These are phyloP conservation scores for Capromys pilorides DNA, from an alignment of 2,797 vertebrate species.

Conservation along the genomic window DNA sequence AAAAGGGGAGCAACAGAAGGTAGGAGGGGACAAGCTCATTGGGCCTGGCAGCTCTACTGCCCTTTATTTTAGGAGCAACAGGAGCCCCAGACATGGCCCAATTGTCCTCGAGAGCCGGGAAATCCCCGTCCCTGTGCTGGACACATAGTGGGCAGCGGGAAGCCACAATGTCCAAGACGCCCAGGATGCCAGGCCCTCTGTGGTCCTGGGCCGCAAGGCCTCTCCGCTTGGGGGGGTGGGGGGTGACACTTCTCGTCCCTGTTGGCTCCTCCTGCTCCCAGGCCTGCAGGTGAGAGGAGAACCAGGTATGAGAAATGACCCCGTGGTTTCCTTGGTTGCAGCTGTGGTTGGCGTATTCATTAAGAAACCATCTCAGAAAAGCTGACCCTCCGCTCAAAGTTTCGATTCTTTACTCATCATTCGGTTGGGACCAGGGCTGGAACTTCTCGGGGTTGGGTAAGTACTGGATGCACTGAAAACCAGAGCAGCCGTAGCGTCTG, in stretches of 20 bases:
- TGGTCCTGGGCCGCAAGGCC: not conserved
- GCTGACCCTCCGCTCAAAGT: not conserved
- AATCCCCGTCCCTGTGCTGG: not conserved
- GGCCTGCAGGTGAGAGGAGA: not conserved
- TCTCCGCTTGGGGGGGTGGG: not conserved
- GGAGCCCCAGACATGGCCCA: not conserved
- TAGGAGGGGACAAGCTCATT: accelerated
- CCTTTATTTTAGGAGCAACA: not conserved
- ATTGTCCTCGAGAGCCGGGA: not conserved
- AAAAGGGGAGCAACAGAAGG: not conserved
- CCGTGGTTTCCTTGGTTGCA: accelerated
- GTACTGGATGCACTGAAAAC: not conserved
- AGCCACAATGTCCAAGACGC: not conserved
- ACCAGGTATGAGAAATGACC: too few species aligned
- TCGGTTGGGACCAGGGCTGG: not conserved
- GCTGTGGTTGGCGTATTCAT: accelerated
- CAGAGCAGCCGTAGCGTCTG: not conserved
- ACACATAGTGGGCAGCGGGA: not conserved
- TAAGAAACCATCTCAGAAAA: not conserved
- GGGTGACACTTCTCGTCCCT: not conserved
- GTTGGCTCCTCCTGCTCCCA: not conserved
- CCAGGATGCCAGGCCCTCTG: not conserved
- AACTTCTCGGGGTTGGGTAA: not conserved
- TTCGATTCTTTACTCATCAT: not conserved
- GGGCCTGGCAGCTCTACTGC: not conserved